Conservation (phyloP, 2,113 vertebrate genomes). For the Sclerurus mexicanus region DNA sequence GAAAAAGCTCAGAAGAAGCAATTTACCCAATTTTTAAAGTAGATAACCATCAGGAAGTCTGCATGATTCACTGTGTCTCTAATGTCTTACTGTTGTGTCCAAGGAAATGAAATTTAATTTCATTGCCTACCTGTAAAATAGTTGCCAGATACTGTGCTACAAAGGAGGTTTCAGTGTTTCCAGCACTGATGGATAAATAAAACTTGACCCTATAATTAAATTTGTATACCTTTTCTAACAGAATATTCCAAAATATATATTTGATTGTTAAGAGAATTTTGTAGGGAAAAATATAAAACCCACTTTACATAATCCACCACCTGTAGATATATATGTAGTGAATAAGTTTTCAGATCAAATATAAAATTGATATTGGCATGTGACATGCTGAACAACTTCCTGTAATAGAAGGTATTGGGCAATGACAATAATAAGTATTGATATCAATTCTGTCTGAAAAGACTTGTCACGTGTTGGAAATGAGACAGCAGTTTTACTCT, state of each 20-base stretch:
- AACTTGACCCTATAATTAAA: neutral
- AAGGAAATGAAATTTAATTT: neutral
- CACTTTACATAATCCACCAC: fast-evolving
- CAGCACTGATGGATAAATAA: neutral
- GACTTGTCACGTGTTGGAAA: neutral
- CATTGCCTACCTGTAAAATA: neutral
- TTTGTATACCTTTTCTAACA: neutral
- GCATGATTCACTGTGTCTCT: neutral
- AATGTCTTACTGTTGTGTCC: neutral
- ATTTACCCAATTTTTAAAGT: neutral
- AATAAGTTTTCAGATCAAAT: neutral
- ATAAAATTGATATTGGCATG: neutral
- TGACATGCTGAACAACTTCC: neutral
- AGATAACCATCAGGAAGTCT: neutral
- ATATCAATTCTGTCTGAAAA: neutral
- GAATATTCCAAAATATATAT: neutral
- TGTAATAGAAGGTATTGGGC: neutral
- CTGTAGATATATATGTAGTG: neutral
- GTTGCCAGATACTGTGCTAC: neutral
- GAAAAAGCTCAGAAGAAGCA: neutral
- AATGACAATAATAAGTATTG: neutral
- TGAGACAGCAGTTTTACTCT: neutral
- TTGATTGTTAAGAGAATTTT: neutral
- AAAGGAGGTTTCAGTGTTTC: neutral
- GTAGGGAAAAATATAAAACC: neutral